Evolutionary conservation across 2,113 vertebrate genomes (phyloP).

Genomic region (Peromyscus leucopus): DNA sequence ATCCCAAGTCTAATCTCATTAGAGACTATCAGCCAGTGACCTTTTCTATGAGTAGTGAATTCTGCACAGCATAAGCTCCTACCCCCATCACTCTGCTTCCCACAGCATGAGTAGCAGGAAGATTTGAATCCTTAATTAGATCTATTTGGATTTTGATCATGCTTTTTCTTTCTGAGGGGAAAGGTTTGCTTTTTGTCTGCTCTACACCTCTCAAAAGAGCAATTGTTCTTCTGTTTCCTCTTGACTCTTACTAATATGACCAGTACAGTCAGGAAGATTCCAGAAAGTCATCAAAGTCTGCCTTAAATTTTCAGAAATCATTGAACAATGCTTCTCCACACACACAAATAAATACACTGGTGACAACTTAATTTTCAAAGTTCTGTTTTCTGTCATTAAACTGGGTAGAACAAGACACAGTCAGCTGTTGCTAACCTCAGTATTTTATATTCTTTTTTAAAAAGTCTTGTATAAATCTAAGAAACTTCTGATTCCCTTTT

Average conservation of each 20-base stretch:
- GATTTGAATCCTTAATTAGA: conserved; percentile 82
- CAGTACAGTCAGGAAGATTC: background rate
- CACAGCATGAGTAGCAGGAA: conserved; percentile 85
- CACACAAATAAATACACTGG: conserved; percentile 13
- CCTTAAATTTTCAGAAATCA: conserved; percentile 63
- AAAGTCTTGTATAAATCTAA: conserved; percentile 26
- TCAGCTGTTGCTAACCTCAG: conserved; percentile 22
- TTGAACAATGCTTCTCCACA: background rate
- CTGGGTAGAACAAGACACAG: background rate
- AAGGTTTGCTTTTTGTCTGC: background rate
- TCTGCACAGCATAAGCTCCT: conserved; percentile 84
- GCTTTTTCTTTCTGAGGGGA: background rate
- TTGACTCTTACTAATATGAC: background rate
- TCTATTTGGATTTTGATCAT: conserved; percentile 84
- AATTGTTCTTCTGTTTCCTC: background rate
- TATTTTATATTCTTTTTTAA: conserved; percentile 1
- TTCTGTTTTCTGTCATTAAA: conserved; percentile 66
- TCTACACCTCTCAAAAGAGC: background rate
- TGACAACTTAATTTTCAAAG: background rate
- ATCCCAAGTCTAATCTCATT: conserved; percentile 89
- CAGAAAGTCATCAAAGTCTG: background rate
- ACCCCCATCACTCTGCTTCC: conserved; percentile 73
- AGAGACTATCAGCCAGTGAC: conserved; percentile 86
- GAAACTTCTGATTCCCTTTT: background rate
- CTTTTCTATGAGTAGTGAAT: conserved; percentile 89